Conservation (phyloP, 2,888 invertebrate genomes). For the Apamea crenata region DNA sequence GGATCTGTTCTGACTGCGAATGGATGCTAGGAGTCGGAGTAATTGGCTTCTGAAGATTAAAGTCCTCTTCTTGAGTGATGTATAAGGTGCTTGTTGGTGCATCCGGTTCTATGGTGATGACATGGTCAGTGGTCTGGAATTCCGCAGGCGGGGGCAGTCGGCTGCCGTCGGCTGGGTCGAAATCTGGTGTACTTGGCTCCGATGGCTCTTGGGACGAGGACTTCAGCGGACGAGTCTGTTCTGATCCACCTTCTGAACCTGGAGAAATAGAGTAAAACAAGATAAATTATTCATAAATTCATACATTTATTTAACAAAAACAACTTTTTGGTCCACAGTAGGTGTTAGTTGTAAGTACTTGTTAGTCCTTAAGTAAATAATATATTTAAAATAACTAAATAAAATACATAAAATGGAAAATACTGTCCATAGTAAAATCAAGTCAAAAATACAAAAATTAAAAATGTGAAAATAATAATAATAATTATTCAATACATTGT, state of each 20-base stretch:
- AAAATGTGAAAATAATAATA: no score
- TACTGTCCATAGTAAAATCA: no score
- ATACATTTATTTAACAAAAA: neutral
- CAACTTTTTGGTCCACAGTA: neutral
- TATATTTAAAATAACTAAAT: no score
- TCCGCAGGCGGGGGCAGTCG: conserved; percentile 76
- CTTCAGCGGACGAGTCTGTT: conserved; percentile 78
- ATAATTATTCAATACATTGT: no score
- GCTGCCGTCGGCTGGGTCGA: conserved; percentile 73
- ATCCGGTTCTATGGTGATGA: conserved; percentile 84
- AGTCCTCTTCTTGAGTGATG: conserved; percentile 82
- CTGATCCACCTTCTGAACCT: conserved; percentile 81
- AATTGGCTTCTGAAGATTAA: conserved; percentile 80
- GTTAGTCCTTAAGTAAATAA: no score
- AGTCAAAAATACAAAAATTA: no score
- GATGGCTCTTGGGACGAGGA: conserved; percentile 81
- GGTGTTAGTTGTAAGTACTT: neutral
- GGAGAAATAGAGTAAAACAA: neutral
- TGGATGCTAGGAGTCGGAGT: conserved; percentile 80
- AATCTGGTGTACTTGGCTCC: conserved; percentile 77
- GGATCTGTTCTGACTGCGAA: conserved; percentile 80
- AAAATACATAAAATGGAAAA: neutral
- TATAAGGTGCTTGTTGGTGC: conserved; percentile 79
- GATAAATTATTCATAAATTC: no score
- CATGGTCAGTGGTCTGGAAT: conserved; percentile 74